Evolutionary conservation across 2,797 vertebrate genomes (phyloP).

Genomic region (Sphaeramia orbicularis): DNA sequence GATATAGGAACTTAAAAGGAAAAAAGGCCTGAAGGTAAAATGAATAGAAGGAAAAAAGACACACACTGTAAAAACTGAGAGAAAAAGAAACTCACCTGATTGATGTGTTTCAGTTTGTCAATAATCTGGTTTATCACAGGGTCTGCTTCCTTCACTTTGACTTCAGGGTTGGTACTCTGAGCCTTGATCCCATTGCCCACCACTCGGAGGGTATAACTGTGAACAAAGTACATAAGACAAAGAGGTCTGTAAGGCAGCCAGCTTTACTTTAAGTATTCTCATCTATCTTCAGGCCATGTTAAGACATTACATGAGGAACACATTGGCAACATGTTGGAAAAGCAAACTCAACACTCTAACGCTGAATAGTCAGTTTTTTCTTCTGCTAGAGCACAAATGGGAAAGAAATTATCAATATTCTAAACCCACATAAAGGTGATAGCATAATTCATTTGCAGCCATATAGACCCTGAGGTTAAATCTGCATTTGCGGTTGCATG

Average conservation of each 20-base stretch:
- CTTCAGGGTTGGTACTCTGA: conserved; percentile 90
- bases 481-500: conserved; percentile 40
- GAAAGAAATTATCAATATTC: conserved; percentile 53
- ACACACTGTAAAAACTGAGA: background rate
- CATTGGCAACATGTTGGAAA: background rate
- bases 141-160: conserved; percentile 90
- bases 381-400: background rate
- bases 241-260: background rate
- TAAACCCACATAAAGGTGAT: conserved; percentile 36
- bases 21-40: background rate
- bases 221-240: conserved; percentile 33
- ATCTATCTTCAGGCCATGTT: background rate
- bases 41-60: background rate
- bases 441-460: conserved; percentile 47
- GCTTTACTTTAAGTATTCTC: conserved; percentile 9
- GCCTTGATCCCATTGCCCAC: conserved; percentile 91
- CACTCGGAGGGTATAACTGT: conserved; percentile 89
- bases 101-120: conserved; percentile 93
- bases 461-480: conserved; percentile 24
- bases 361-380: conserved; percentile 20
- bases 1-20: too few species aligned
- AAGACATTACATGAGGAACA: conserved; percentile 6
- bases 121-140: conserved; percentile 91
- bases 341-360: conserved; percentile 25
- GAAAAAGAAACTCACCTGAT: conserved; percentile 86